Percentiles rank a stretch among this genome's conserved stretches.
Conservation (phyloP, 2,888 invertebrate species). For the Arrhopalites spinosus region DNA sequence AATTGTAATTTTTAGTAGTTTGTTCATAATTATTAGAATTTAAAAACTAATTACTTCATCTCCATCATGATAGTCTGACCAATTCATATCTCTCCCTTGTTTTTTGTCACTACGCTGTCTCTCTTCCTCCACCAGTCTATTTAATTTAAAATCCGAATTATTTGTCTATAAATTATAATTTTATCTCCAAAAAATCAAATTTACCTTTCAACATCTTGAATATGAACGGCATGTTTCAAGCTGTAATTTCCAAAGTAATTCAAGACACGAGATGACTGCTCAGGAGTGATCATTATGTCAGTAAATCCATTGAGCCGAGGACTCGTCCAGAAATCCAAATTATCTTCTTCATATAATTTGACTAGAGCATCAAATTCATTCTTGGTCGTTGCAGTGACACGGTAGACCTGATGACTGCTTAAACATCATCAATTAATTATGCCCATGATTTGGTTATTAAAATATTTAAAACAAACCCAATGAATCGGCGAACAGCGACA, state of each 20-base stretch:
- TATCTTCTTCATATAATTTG: conserved; percentile 38
- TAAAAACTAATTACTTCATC: not conserved
- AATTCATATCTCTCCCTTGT: not conserved
- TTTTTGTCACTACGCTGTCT: no score
- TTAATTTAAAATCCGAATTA: not conserved
- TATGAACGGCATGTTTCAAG: conserved; percentile 43
- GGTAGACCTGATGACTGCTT: conserved; percentile 44
- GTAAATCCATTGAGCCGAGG: conserved; percentile 10
- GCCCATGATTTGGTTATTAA: no score
- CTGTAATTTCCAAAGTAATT: conserved; percentile 33
- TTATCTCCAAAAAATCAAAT: not conserved
- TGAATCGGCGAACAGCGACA: not conserved
- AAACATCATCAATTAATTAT: no score
- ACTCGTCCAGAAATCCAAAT: conserved; percentile 24
- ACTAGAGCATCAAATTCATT: conserved; percentile 41
- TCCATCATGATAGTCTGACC: not conserved
- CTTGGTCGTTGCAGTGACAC: conserved; percentile 40
- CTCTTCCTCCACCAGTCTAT: no score
- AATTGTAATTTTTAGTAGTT: not conserved
- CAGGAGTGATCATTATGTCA: conserved; percentile 60
- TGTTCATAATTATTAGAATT: not conserved
- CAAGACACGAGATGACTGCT: conserved; percentile 61
- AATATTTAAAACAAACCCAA: not conserved
- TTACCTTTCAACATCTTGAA: conserved; percentile 46
- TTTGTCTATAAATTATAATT: no score